Evolutionary conservation across 2,888 invertebrate genomes (phyloP), one percentile per base, ranked within the genome.

Genomic region (Lamellibrachia columna): DNA sequence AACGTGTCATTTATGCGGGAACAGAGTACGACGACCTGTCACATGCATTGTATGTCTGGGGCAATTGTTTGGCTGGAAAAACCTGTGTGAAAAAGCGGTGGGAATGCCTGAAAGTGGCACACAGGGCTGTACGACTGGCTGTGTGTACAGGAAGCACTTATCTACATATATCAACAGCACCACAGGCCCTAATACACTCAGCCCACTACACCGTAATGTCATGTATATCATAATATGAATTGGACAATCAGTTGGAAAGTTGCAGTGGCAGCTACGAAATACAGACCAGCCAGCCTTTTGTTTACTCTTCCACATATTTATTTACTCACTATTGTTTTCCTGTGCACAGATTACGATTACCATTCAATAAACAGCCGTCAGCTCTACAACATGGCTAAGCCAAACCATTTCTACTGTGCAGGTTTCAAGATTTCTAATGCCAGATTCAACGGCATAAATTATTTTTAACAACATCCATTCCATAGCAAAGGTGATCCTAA

Each of bases 131-230:
- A n/a, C 75, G 15, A 75, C 22, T 22, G 75, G 6, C 58, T 58
- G 58, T 58, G 15, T 58, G 75, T 75, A 75, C 75, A 75, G 75
- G 75, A 75, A 75, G 75, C 75, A 75, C 75, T 75, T 75, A 75
- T 75, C 75, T 75, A n/a, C 40, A 40, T 75, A 75, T n/a, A 75
- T 75, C 75, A 75, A 75, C 75, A 75, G 75, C 22, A 75, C 75
- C 75, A 75, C 15, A 15, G 75, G 75, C 75, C 15, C 22, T 75
- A 75, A 75, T 75, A 75, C 75, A 22, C 75, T 22, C 22, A 75
- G 75, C 75, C 15, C n/a, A 15, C 75, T 75, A 75, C 6, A 22
- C 22, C 75, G n/a, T 55, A 55, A 55, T 75, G 75, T 75, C 75
- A 75, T 75, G 75, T 75, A 22, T 75, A 40, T 40, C 40, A 40